A percentile compares a stretch with the other conserved stretches of the same genome.
phyloP scores from a whole-genome alignment of 35 echinoderm and acorn worm genomes.

The Diadema setosum region DNA sequence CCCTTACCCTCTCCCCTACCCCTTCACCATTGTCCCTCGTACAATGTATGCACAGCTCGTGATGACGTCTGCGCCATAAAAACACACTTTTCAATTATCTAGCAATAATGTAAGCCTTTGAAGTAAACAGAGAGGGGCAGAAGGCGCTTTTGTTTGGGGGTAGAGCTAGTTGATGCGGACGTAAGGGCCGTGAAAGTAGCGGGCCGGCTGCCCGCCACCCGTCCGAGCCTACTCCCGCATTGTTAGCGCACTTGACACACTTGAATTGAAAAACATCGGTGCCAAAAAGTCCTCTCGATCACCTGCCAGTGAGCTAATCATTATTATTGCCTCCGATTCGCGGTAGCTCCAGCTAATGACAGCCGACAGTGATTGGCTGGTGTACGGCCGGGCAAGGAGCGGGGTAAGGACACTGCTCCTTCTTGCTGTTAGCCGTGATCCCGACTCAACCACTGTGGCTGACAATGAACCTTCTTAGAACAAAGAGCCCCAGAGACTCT shows the following conservation, averaged over 20 bases:
- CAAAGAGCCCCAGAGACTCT: constrained; percentile 36
- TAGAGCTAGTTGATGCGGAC: neutral
- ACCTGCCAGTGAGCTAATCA: constrained; percentile 43
- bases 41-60: constrained; percentile 61
- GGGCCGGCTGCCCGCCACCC: constrained; percentile 34
- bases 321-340: constrained; percentile 46
- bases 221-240: constrained; percentile 13
- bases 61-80: constrained; percentile 48
- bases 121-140: constrained; percentile 37
- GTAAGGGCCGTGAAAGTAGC: neutral
- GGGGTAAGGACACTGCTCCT: neutral
- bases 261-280: constrained; percentile 49
- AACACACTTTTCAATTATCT: constrained; percentile 69
- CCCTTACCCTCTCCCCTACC: constrained; percentile 12
- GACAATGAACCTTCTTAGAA: constrained; percentile 35
- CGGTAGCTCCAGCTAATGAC: constrained; percentile 29
- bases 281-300: constrained; percentile 43
- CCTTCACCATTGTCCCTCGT: constrained; percentile 38
- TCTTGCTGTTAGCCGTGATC: neutral
- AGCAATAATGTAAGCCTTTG: constrained; percentile 51
- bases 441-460: neutral
- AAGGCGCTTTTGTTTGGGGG: constrained; percentile 24
- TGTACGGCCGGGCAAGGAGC: constrained; percentile 1
- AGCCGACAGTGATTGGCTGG: neutral
- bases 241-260: constrained; percentile 64